These are phyloP conservation scores for Rhincodon typus DNA, from an alignment of 2,797 vertebrate genomes.

Conservation along the genomic window DNA sequence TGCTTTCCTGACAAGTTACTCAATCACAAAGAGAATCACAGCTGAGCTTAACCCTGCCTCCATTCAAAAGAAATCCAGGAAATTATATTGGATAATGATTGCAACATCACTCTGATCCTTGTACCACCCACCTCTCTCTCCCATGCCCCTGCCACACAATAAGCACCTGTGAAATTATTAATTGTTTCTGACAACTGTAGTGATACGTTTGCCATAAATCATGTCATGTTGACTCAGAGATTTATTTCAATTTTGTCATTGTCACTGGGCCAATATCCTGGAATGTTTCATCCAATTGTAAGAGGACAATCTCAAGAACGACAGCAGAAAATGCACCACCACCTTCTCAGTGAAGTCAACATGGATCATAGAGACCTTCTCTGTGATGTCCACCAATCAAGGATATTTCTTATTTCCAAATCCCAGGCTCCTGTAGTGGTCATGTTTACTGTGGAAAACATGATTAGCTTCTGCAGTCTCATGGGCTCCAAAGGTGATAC, in stretches of 20 bases:
- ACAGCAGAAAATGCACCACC: not conserved
- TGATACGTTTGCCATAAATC: not conserved
- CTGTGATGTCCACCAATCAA: too few relatives aligned
- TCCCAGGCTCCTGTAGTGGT: not conserved
- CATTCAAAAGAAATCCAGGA: not conserved
- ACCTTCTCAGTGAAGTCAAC: not conserved
- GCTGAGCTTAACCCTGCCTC: not conserved
- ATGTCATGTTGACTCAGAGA: not conserved
- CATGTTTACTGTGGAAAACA: not conserved
- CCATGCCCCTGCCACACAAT: too few relatives aligned
- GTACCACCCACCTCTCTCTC: too few relatives aligned
- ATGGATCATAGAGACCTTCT: too few relatives aligned
- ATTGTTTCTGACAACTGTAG: not conserved
- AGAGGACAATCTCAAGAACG: not conserved
- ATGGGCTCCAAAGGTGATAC: not conserved
- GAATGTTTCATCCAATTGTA: not conserved
- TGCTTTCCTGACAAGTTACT: not conserved
- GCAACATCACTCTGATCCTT: not conserved
- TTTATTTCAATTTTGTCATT: not conserved
- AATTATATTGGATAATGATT: not conserved
- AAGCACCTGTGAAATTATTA: not conserved
- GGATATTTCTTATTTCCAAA: not conserved
- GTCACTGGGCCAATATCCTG: not conserved
- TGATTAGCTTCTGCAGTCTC: not conserved
- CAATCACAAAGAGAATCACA: not conserved